Evolutionary conservation across 2,888 invertebrate species (phyloP).

Genomic region (Rhamnusium bicolor): DNA sequence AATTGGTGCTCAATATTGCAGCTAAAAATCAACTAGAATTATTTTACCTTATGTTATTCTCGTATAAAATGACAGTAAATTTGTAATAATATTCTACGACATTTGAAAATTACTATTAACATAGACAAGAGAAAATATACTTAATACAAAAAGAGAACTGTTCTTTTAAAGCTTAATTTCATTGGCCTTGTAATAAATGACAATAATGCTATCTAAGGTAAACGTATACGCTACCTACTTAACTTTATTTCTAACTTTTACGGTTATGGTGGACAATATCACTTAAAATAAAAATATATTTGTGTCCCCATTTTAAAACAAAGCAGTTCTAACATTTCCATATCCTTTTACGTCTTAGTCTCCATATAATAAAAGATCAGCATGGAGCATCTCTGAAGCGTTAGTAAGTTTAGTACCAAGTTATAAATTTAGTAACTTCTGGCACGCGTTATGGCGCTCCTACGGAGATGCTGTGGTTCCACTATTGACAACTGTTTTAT

Average conservation of each 20-base stretch:
- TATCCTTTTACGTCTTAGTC: not conserved
- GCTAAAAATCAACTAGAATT: no score
- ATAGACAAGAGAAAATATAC: no score
- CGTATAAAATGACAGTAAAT: no score
- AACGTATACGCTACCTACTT: not conserved
- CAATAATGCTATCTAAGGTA: constrained; percentile 9
- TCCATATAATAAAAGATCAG: constrained; percentile 10
- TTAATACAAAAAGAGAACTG: no score
- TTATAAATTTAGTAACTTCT: not conserved
- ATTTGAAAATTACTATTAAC: no score
- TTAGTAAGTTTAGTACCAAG: not conserved
- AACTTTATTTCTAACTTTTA: constrained; percentile 16
- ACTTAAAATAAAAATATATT: constrained; percentile 7
- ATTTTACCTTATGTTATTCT: no score
- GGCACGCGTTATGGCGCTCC: not conserved
- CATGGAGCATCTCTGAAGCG: not conserved
- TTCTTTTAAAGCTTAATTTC: no score
- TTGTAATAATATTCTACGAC: no score
- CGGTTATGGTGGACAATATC: constrained; percentile 19
- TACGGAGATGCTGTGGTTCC: not conserved
- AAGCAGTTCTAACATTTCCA: constrained; percentile 8
- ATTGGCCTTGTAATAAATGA: not conserved
- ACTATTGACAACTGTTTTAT: constrained; percentile 1
- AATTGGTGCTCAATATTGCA: no score
- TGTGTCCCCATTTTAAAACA: constrained; percentile 12